Base-by-base conservation (phyloP, 2,113 vertebrate species). In the Spea multiplicata region DNA sequence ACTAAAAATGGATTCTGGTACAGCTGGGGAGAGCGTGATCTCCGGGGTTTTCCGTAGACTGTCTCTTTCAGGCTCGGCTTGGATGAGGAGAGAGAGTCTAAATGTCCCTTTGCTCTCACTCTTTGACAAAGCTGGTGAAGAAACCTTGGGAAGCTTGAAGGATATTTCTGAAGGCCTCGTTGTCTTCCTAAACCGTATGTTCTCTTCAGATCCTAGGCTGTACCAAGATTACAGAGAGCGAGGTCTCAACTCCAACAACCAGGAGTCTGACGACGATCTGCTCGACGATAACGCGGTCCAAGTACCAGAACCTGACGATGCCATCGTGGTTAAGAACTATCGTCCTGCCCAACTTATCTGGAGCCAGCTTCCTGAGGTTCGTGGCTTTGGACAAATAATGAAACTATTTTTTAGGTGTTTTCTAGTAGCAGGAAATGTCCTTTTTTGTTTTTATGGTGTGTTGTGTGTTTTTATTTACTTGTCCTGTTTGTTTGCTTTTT, bases 181-280 rank as follows among this genome's bases (percentile, higher is more conserved):
- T 77, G 5, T 4, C 0, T 68, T 55, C 8, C 0, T 66, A 57
- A 59, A 13, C 2, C 12, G 0, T 0, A 13, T 69, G 8, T 65
- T 81, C 7, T 64, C 81, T 0, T 1, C 88, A 95, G 94, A 94
- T 14, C 97, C 96, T 0, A 82, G 62, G 47, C 89, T 99, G 73
- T 99, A 99, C 80, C 97, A 99, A 91, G 95, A 99, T 85, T 94
- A 98, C 84, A 90, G 91, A 6, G 97, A 99, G 86, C 89, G 95
- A 47, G 97, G 97, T 1, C 92, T 99, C 74, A 94, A 94, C 85
- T 92, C 92, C 0, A 89, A 92, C 74, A 88, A 86, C 86, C 93
- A 93, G 0, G 91, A 93, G 71, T 91, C 91, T 0, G 95, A 96
- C 0, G 92, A 94, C 0, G 95, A 97, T 2, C 55, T 92, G 71